phyloP scores from a whole-genome alignment of 30 jellyfish, hydroid and myxozoan genomes.

The Phacellophora camtschatica region DNA sequence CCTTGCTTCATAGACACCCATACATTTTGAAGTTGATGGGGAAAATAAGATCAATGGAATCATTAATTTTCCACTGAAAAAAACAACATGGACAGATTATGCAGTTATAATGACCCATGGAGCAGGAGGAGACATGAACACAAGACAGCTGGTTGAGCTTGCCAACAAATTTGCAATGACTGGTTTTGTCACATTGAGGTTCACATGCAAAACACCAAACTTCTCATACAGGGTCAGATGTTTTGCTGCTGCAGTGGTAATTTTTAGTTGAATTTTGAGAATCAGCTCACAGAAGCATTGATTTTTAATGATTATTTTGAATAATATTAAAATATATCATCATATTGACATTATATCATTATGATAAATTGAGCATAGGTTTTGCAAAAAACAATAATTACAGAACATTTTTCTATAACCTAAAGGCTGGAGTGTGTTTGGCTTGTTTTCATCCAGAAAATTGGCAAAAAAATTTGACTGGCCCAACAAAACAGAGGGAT shows the following conservation, averaged over 20 bases:
- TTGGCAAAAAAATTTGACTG: no score
- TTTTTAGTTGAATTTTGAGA: no score
- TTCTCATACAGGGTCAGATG: conserved; percentile 72
- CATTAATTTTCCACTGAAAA: conserved; percentile 15
- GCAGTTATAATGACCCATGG: conserved; percentile 80
- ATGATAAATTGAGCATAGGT: no score
- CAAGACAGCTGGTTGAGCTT: conserved; percentile 18
- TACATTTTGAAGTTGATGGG: conserved; percentile 22
- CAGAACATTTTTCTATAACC: no score
- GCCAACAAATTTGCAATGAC: conserved; percentile 20
- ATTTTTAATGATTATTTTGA: no score
- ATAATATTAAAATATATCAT: no score
- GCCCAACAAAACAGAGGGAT: no score
- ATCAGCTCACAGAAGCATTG: no score
- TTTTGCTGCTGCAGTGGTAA: conserved; percentile 77
- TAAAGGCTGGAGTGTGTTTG: no score
- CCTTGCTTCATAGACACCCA: conserved; percentile 11
- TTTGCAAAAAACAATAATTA: no score
- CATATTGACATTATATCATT: no score
- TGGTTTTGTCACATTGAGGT: conserved; percentile 55
- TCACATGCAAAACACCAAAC: conserved; percentile 88
- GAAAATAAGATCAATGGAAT: conserved; percentile 19
- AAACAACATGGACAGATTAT: conserved; percentile 33
- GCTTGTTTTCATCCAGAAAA: no score
- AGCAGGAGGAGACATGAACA: conserved; percentile 90